phyloP scores from a whole-genome alignment of 2,888 invertebrate genomes.

The Dicyrtomina minuta region DNA sequence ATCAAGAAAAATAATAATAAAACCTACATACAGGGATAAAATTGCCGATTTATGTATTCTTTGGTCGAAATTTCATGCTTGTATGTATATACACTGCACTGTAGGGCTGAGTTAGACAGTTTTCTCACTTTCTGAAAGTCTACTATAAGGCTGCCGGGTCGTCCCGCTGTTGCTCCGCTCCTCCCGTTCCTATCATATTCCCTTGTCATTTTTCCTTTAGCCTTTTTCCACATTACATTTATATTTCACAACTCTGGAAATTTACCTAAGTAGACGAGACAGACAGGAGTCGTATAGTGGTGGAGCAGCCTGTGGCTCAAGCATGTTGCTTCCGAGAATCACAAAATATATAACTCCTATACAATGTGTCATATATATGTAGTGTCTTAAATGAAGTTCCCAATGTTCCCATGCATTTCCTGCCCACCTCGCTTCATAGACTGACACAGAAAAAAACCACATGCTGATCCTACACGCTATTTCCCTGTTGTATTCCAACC shows the following conservation, averaged over 20 bases:
- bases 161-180: background rate
- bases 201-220: background rate
- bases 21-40: slow-evolving; percentile 5
- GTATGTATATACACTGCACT: slow-evolving; percentile 1
- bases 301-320: too few species aligned
- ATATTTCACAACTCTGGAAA: background rate
- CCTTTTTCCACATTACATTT: slow-evolving; percentile 9
- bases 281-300: too few species aligned
- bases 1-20: background rate
- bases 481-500: too few species aligned
- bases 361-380: too few species aligned
- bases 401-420: too few species aligned
- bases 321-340: too few species aligned
- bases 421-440: too few species aligned
- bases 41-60: slow-evolving; percentile 13
- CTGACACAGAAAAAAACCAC: too few species aligned
- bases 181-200: background rate
- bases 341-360: too few species aligned
- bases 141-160: too few species aligned
- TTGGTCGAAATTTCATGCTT: slow-evolving; percentile 6
- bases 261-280: slow-evolving; percentile 1
- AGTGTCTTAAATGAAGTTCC: too few species aligned
- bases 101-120: background rate
- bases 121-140: slow-evolving; percentile 2
- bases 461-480: too few species aligned